These are phyloP conservation scores for Anguilla rostrata DNA, from an alignment of 2,113 vertebrate species.

Conservation along the genomic window DNA sequence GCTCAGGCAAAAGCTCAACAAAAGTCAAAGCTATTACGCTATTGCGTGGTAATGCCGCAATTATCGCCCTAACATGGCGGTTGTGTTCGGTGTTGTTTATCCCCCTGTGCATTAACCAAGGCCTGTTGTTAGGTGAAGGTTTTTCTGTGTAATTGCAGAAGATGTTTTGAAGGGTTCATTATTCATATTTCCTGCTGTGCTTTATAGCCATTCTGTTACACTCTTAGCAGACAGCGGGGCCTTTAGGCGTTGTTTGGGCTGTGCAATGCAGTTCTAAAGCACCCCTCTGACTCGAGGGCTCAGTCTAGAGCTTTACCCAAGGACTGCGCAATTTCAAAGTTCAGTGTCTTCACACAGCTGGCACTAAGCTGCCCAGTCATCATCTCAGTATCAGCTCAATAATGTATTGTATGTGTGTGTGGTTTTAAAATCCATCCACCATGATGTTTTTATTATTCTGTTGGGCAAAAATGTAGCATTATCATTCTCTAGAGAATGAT, in stretches of 20 bases:
- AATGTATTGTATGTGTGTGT: background rate
- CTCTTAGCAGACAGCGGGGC: background rate
- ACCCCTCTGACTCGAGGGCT: too few relatives aligned
- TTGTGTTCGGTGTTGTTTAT: background rate
- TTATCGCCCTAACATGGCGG: background rate
- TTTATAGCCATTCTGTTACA: background rate
- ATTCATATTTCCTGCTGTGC: slow-evolving; percentile 5
- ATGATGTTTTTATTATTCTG: background rate
- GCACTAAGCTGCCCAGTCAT: background rate
- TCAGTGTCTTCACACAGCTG: background rate
- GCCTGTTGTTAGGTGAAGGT: background rate
- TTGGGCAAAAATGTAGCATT: too few relatives aligned
- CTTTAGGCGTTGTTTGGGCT: background rate
- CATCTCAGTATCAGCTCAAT: background rate
- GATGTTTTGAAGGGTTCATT: slow-evolving; percentile 14
- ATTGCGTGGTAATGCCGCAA: background rate
- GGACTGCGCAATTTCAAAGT: background rate
- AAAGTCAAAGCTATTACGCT: background rate
- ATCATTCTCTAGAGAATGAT: too few relatives aligned
- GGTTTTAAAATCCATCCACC: background rate
- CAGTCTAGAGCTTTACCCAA: background rate
- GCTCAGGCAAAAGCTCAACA: background rate
- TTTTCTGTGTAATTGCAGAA: background rate
- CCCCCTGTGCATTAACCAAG: background rate
- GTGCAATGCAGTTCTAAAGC: background rate